A percentile compares a stretch with the other conserved stretches of the same genome.
Evolutionary conservation across 2,888 invertebrate genomes (phyloP).

Genomic region (Platerodrilus igneus): DNA sequence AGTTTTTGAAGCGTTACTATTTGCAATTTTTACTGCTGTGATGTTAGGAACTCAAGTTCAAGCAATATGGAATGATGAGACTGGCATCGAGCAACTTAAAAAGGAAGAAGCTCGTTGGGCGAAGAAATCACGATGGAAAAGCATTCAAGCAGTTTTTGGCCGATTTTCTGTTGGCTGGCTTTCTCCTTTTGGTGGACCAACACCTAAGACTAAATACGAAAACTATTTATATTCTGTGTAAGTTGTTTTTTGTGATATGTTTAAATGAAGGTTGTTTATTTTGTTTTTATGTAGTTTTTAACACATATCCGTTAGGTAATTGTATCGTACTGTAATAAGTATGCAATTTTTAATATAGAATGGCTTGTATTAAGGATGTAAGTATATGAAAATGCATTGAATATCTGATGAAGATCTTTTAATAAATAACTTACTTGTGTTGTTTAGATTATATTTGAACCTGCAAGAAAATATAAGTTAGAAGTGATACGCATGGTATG

Average conservation of each 20-base stretch:
- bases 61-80: slow-evolving; percentile 98
- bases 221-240: slow-evolving; percentile 82
- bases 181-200: slow-evolving; percentile 83
- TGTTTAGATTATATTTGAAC: too few species aligned
- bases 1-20: slow-evolving; percentile 90
- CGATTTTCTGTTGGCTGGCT: slow-evolving; percentile 93
- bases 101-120: slow-evolving; percentile 93
- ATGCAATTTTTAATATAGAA: too few species aligned
- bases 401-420: too few species aligned
- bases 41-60: slow-evolving; percentile 91
- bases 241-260: slow-evolving; percentile 29
- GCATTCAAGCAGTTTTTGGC: slow-evolving; percentile 95
- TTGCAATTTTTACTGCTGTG: slow-evolving; percentile 95
- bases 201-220: slow-evolving; percentile 72
- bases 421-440: too few species aligned
- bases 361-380: too few species aligned
- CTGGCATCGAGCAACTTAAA: slow-evolving; percentile 95
- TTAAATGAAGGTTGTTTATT: too few species aligned
- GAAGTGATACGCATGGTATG: too few species aligned
- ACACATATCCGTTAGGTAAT: too few species aligned
- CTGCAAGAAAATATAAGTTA: too few species aligned
- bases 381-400: too few species aligned
- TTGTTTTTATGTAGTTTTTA: too few species aligned
- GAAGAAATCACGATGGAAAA: slow-evolving; percentile 89
- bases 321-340: too few species aligned